Evolutionary conservation across 1,140 invertebrate species (phyloP), one percentile per base, ranked within the genome.

Genomic region (Conus ventricosus): DNA sequence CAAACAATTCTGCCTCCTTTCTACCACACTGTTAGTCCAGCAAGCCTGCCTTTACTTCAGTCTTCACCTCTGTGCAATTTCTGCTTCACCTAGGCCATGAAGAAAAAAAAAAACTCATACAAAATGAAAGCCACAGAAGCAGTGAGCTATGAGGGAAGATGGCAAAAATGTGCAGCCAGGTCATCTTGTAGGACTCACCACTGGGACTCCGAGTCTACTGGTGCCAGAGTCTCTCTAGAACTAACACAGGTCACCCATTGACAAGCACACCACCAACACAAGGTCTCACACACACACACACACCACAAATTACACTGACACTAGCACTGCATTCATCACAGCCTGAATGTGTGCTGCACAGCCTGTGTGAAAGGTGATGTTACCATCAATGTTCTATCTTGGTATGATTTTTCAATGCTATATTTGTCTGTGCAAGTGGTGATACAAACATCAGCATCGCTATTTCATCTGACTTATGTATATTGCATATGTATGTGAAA

Each of bases 151-250:
- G 11, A 39, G 8, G 39, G 20, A 39, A 51, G 8, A 6, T 13
- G 17, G 71, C n/a, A 80, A 51, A 27, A 15, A 81, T 54, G 80
- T 54, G 80, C 51, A 81, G 39, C 80, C 13, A 23, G 25, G 25
- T 27, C 76, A 27, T 3, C 76, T 13, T 8, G 80, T 3, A 8
- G 5, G 57, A 87, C 85, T 87, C 85, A 87, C 85, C 85, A 75
- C 71, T 75, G n/a, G 75, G 51, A 80, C n/a, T 87, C 85, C 23
- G 53, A 20, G n/a, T 87, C 75, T 87, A 78, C 51, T 7, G 75
- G 75, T 78, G 13, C 13, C 20, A 27, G 23, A 25, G 85, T 23
- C 75, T 55, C 17, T 80, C 85, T 87, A 78, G 13, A 87, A 57
- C 85, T 87, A 39, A 39, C 84, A 85, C 27, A 51, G 27, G 60